Evolutionary conservation across 2,888 invertebrate genomes (phyloP).

Genomic region (Ectemnius continuus): DNA sequence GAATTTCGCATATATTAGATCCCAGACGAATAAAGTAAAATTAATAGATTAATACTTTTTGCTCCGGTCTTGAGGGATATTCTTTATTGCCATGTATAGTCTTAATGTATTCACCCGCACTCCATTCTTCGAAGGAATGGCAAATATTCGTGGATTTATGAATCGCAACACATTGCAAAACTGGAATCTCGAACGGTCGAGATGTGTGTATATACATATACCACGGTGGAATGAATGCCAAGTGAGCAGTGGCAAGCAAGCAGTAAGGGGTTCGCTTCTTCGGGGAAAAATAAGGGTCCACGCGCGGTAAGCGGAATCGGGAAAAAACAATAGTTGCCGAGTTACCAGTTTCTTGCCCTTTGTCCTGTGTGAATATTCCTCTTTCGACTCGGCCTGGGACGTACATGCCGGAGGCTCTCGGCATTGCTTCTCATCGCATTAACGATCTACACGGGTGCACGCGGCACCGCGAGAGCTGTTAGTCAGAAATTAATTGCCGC

Average conservation of each 20-base stretch:
- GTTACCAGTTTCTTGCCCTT: slow-evolving; percentile 67
- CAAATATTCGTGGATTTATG: too few species aligned
- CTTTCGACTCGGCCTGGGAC: slow-evolving; percentile 51
- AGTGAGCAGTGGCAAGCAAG: neutral
- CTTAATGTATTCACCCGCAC: too few species aligned
- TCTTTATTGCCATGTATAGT: too few species aligned
- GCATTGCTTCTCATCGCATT: slow-evolving; percentile 7
- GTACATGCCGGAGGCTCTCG: neutral
- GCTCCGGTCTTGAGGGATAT: too few species aligned
- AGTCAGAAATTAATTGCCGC: neutral
- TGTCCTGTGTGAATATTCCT: slow-evolving; percentile 60
- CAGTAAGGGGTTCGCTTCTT: neutral
- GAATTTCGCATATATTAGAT: too few species aligned
- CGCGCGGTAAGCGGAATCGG: neutral
- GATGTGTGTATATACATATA: too few species aligned
- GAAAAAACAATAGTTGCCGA: slow-evolving; percentile 48
- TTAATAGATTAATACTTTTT: too few species aligned
- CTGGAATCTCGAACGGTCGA: too few species aligned
- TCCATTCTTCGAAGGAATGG: too few species aligned
- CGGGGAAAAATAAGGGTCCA: neutral
- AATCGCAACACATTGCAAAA: too few species aligned
- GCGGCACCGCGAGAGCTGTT: neutral
- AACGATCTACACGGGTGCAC: slow-evolving; percentile 1
- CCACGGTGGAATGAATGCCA: too few species aligned
- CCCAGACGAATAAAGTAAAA: too few species aligned